These are phyloP conservation scores for Brachionichthys hirsutus DNA, from an alignment of 2,113 vertebrate species.

Conservation along the genomic window DNA sequence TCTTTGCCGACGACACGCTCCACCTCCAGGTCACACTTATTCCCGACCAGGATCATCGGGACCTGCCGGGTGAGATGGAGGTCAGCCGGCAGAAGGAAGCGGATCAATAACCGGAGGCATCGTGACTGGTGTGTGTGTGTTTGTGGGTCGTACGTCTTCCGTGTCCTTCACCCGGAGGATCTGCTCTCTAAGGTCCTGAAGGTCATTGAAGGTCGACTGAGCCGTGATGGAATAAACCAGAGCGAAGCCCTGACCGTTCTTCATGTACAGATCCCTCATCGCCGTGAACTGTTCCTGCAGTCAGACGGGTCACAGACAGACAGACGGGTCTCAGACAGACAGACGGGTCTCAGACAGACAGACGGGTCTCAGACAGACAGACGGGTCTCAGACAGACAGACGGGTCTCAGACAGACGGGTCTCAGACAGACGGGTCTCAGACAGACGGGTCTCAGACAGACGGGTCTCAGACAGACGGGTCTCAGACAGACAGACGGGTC, in stretches of 20 bases:
- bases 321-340: too few relatives aligned
- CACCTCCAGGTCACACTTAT: slow-evolving; percentile 98
- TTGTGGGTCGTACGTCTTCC: slow-evolving; percentile 60
- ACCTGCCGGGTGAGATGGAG: slow-evolving; percentile 74
- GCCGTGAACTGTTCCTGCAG: slow-evolving; percentile 73
- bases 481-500: too few relatives aligned
- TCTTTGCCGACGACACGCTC: slow-evolving; percentile 98
- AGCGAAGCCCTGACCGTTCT: slow-evolving; percentile 75
- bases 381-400: too few relatives aligned
- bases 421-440: too few relatives aligned
- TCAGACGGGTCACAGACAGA: background rate
- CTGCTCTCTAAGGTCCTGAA: slow-evolving; percentile 71
- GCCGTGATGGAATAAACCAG: slow-evolving; percentile 74
- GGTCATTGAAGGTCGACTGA: slow-evolving; percentile 74
- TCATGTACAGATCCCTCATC: slow-evolving; percentile 75
- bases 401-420: too few relatives aligned
- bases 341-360: too few relatives aligned
- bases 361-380: too few relatives aligned
- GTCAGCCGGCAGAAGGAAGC: too few relatives aligned
- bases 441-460: too few relatives aligned
- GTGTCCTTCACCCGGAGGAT: slow-evolving; percentile 74
- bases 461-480: too few relatives aligned
- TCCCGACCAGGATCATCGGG: slow-evolving; percentile 98
- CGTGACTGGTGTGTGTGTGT: slow-evolving; percentile 3
- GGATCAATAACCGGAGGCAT: too few relatives aligned